A percentile compares a stretch with the other conserved stretches of the same genome.
phyloP scores from a whole-genome alignment of 2,797 vertebrate genomes.

The Myotis myotis region DNA sequence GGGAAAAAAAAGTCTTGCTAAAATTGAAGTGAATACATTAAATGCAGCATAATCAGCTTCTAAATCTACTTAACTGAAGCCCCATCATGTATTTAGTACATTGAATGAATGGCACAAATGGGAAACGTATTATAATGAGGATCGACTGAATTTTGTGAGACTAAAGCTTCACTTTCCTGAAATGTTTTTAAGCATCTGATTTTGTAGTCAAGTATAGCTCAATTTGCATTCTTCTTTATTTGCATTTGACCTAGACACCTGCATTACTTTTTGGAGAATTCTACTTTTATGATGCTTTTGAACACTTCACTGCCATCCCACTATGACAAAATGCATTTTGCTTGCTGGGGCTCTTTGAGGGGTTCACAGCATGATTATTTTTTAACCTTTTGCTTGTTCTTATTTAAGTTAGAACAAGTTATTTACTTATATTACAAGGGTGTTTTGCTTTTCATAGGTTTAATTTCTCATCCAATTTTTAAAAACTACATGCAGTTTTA shows the following conservation, averaged over 20 bases:
- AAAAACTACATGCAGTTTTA: not conserved
- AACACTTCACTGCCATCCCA: constrained; percentile 67
- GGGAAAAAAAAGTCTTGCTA: constrained; percentile 54
- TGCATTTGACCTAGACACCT: constrained; percentile 79
- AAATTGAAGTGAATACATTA: constrained; percentile 73
- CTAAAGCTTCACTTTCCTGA: constrained; percentile 69
- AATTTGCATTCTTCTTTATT: constrained; percentile 77
- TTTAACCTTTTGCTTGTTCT: constrained; percentile 60
- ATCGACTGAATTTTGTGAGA: constrained; percentile 59
- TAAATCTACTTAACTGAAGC: constrained; percentile 75
- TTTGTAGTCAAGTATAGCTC: constrained; percentile 75
- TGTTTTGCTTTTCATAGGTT: not conserved
- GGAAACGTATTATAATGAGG: constrained; percentile 71
- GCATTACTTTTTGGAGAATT: constrained; percentile 69
- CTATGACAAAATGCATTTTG: constrained; percentile 60
- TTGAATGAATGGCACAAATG: constrained; percentile 68
- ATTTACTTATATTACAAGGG: constrained; percentile 48
- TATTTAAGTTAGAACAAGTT: constrained; percentile 53
- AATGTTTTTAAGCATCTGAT: constrained; percentile 78
- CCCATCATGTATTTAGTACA: constrained; percentile 63
- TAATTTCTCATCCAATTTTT: not conserved
- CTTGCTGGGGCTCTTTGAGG: constrained; percentile 56
- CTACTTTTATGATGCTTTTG: constrained; percentile 67
- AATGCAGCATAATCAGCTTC: constrained; percentile 74
- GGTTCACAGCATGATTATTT: constrained; percentile 14